Conservation (phyloP, 2,888 invertebrate genomes). For the Herminia tarsipennalis region DNA sequence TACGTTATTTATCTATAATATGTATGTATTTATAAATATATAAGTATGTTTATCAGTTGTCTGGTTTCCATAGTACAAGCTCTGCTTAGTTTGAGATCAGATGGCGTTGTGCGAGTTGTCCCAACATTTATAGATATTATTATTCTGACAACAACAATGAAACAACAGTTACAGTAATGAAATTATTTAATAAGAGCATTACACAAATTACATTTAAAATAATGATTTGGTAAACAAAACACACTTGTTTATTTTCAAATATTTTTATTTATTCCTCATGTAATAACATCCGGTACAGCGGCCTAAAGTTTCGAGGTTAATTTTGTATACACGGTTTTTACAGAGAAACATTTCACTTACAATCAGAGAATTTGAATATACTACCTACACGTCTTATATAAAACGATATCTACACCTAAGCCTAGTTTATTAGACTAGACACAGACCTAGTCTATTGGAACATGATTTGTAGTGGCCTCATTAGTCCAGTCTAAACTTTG, state of each 20-base stretch:
- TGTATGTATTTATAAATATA: too few species aligned
- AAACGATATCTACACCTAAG: conserved; percentile 81
- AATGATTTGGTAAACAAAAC: conserved; percentile 45
- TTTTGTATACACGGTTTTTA: conserved; percentile 70
- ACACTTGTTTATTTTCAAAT: conserved; percentile 52
- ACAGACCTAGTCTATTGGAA: conserved; percentile 70
- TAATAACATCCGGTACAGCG: conserved; percentile 71
- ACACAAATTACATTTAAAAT: conserved; percentile 39
- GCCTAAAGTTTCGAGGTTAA: conserved; percentile 69
- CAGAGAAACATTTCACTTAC: conserved; percentile 62
- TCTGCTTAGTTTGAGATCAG: too few species aligned
- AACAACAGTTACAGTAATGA: conserved; percentile 20
- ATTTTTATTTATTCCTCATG: conserved; percentile 69
- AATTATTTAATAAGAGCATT: conserved; percentile 40
- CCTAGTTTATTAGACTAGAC: conserved; percentile 66
- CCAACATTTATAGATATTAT: too few species aligned
- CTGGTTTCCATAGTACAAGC: too few species aligned
- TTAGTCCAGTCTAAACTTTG: conserved; percentile 42
- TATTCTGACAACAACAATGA: background rate
- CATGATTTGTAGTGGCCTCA: conserved; percentile 54
- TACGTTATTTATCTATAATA: too few species aligned
- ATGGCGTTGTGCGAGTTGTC: too few species aligned
- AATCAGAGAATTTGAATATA: conserved; percentile 75
- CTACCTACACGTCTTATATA: conserved; percentile 80
- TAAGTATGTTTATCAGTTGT: too few species aligned